Percentiles rank a stretch among this genome's conserved stretches.
These are phyloP conservation scores for Neodontobutis hainanensis DNA, from an alignment of 2,113 vertebrate genomes.

Conservation along the genomic window DNA sequence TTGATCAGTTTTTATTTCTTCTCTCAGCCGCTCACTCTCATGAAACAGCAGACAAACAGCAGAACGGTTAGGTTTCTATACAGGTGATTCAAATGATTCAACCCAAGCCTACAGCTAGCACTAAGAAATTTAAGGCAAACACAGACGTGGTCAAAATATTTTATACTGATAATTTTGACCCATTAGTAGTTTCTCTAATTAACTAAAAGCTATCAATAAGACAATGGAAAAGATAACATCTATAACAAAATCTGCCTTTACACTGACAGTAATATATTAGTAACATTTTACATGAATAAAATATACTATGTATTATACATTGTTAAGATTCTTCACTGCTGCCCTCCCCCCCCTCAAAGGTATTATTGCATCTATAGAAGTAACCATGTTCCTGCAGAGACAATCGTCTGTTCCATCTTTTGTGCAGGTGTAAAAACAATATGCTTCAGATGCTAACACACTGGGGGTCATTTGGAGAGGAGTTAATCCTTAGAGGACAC, in stretches of 20 bases:
- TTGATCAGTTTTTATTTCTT: constrained; percentile 65
- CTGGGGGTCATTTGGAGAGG: constrained; percentile 52
- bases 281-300: constrained; percentile 77
- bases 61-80: constrained; percentile 51
- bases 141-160: constrained; percentile 65
- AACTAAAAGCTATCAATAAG: constrained; percentile 62
- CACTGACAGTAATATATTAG: constrained; percentile 73
- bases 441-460: constrained; percentile 58
- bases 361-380: constrained; percentile 81
- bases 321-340: constrained; percentile 67
- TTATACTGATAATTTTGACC: constrained; percentile 62
- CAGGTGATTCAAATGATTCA: constrained; percentile 61
- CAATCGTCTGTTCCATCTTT: constrained; percentile 30
- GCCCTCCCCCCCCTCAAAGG: constrained; percentile 70
- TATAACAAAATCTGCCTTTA: constrained; percentile 60
- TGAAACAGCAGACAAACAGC: constrained; percentile 72
- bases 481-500: constrained; percentile 64
- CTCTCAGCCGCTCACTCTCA: constrained; percentile 40
- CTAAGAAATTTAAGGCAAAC: constrained; percentile 76
- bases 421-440: constrained; percentile 48
- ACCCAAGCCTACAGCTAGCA: constrained; percentile 62
- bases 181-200: constrained; percentile 55
- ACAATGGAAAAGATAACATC: constrained; percentile 66
- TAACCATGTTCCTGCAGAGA: constrained; percentile 59
- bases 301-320: constrained; percentile 79